A percentile compares a stretch with the other conserved stretches of the same genome.
phyloP scores from a whole-genome alignment of 2,888 invertebrate species.

The Cheilosia vulpina region DNA sequence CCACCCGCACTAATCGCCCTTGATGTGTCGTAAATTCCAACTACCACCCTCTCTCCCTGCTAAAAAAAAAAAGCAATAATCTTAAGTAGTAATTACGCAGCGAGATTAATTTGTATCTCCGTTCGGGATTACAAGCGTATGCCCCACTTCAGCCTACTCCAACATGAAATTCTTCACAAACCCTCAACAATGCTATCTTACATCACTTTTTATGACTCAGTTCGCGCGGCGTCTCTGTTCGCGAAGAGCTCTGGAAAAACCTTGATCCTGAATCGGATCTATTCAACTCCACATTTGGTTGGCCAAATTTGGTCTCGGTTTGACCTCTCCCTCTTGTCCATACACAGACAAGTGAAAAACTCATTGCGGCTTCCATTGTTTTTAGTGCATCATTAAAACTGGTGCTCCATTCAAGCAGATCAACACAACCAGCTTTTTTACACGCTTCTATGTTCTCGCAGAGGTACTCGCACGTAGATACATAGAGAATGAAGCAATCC shows the following conservation, averaged over 20 bases:
- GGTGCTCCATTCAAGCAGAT: constrained; percentile 30
- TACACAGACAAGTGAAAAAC: not conserved
- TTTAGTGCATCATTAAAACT: constrained; percentile 34
- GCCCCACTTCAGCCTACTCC: constrained; percentile 24
- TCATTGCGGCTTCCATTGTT: constrained; percentile 44
- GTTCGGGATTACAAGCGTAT: constrained; percentile 65
- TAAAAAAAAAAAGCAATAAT: constrained; percentile 36
- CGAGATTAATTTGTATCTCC: constrained; percentile 65
- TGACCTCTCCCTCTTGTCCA: constrained; percentile 17
- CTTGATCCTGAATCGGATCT: constrained; percentile 56
- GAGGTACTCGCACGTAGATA: constrained; percentile 2
- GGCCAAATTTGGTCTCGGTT: constrained; percentile 53
- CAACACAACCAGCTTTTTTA: constrained; percentile 11
- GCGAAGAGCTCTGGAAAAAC: constrained; percentile 26
- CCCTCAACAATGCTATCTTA: constrained; percentile 59
- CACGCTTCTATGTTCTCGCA: constrained; percentile 19
- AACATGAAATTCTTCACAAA: constrained; percentile 37
- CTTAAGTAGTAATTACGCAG: constrained; percentile 67
- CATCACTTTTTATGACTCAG: constrained; percentile 58
- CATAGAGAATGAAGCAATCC: constrained; percentile 54
- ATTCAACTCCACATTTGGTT: constrained; percentile 12
- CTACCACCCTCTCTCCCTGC: constrained; percentile 11
- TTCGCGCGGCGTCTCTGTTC: constrained; percentile 26
- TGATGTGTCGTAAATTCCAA: constrained; percentile 62
- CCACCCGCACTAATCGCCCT: constrained; percentile 48